These are phyloP conservation scores for Panulirus ornatus DNA, from an alignment of 1,140 invertebrate species.

Conservation along the genomic window DNA sequence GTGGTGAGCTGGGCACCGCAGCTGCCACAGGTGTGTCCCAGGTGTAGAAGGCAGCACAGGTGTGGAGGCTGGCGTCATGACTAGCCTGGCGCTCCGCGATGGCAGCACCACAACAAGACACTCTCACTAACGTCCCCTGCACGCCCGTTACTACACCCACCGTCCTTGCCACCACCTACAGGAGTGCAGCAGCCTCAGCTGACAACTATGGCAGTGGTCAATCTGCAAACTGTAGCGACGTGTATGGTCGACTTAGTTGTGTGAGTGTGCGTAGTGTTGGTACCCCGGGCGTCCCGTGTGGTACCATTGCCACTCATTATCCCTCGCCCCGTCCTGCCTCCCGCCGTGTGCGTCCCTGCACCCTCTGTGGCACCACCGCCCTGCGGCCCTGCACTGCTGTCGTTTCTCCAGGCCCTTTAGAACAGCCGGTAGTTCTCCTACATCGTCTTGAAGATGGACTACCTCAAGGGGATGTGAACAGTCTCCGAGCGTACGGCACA, in stretches of 20 bases:
- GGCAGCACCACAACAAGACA: conserved; percentile 64
- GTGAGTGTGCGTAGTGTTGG: neutral
- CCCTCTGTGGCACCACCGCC: conserved; percentile 54
- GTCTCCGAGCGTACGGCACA: conserved; percentile 58
- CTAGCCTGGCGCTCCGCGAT: conserved; percentile 38
- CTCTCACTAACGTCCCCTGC: conserved; percentile 38
- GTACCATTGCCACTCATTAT: too few species aligned
- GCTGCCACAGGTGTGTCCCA: conserved; percentile 36
- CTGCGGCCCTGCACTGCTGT: neutral
- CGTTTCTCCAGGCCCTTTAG: conserved; percentile 4
- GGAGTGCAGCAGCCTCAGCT: neutral
- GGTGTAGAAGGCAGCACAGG: conserved; percentile 46
- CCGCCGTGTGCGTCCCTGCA: conserved; percentile 45
- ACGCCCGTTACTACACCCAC: neutral
- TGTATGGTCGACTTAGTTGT: conserved; percentile 9
- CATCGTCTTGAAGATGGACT: conserved; percentile 61
- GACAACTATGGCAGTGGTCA: conserved; percentile 19
- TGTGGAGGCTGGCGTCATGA: conserved; percentile 54
- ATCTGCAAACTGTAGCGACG: neutral
- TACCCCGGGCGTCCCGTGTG: neutral
- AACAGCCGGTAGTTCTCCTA: conserved; percentile 55
- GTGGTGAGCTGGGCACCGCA: neutral
- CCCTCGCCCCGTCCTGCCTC: neutral
- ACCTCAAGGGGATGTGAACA: conserved; percentile 53
- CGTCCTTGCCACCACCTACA: neutral